These are phyloP conservation scores for Pantherophis vulpinus DNA, from an alignment of 2,797 vertebrate species.

Conservation along the genomic window DNA sequence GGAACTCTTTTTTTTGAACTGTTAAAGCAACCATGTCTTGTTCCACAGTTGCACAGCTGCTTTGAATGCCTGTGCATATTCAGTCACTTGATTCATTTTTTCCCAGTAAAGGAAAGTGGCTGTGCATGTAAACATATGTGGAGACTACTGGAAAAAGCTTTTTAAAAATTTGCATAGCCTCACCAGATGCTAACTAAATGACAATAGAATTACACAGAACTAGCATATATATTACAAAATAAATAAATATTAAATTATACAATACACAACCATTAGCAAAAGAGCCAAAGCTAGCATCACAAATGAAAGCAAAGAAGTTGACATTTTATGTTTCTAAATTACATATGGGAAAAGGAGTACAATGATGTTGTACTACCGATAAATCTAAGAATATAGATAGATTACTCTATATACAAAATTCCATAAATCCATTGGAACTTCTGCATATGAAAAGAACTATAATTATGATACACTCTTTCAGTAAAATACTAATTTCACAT, in stretches of 20 bases:
- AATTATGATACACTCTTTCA: neutral
- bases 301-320: constrained; percentile 2
- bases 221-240: neutral
- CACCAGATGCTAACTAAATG: neutral
- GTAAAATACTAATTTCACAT: neutral
- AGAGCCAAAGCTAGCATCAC: neutral
- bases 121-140: constrained; percentile 19
- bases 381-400: neutral
- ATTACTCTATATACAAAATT: neutral
- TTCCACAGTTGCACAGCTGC: neutral
- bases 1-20: neutral
- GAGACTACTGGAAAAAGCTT: constrained; percentile 72
- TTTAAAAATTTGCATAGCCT: constrained; percentile 6
- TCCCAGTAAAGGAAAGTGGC: neutral
- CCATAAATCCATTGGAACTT: neutral
- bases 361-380: neutral
- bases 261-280: constrained; percentile 4
- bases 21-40: neutral
- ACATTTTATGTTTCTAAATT: neutral
- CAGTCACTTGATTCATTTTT: neutral
- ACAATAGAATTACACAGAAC: neutral
- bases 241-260: constrained; percentile 14
- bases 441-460: neutral
- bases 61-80: neutral
- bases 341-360: neutral